These are phyloP conservation scores for Reticulitermes lucifugus DNA, from an alignment of 2,888 invertebrate species.

Conservation along the genomic window DNA sequence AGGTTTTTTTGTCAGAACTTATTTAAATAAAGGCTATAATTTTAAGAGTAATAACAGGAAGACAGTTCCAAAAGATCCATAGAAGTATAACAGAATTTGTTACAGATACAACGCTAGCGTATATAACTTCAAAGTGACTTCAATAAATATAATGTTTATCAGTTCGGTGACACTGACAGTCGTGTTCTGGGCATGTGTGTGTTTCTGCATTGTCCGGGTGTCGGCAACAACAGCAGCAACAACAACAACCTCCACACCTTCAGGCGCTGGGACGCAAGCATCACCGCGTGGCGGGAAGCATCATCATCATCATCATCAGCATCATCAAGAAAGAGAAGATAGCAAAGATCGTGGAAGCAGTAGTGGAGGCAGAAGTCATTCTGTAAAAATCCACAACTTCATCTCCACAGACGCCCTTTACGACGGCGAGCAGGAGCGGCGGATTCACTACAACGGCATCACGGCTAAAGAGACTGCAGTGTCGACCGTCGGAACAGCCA, in stretches of 20 bases:
- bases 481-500: conserved; percentile 45
- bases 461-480: conserved; percentile 77
- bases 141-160: conserved; percentile 38
- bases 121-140: conserved; percentile 19
- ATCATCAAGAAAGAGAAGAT: neutral
- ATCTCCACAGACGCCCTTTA: conserved; percentile 73
- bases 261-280: neutral
- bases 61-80: neutral
- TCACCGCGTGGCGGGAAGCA: neutral
- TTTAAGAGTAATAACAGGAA: neutral
- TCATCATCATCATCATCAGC: neutral
- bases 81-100: neutral
- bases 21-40: neutral
- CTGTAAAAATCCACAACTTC: conserved; percentile 68
- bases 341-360: neutral
- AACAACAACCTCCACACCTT: neutral
- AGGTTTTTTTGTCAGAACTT: neutral
- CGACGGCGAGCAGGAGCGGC: conserved; percentile 78
- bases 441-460: conserved; percentile 73
- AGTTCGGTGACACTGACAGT: conserved; percentile 37
- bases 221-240: conserved; percentile 26
- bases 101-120: neutral
- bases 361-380: neutral
- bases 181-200: conserved; percentile 43
- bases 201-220: conserved; percentile 39